A percentile compares a stretch with the other conserved stretches of the same genome.
phyloP scores from a whole-genome alignment of 23 tunicate genomes.

The Trididemnum clinides region DNA sequence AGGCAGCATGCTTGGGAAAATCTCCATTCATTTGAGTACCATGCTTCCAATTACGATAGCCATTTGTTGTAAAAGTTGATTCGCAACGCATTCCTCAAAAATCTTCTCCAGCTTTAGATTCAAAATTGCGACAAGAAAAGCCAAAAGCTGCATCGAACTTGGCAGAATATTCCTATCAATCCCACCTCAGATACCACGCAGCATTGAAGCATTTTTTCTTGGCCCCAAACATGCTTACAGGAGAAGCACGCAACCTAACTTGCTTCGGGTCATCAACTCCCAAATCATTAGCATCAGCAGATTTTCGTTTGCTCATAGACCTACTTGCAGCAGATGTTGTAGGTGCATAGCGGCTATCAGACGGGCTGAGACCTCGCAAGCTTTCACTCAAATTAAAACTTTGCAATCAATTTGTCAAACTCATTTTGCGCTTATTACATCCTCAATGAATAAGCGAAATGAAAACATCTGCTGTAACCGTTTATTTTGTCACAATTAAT shows the following conservation, averaged over 20 bases:
- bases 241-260: background rate
- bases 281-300: constrained; percentile 14
- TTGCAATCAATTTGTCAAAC: too few species aligned
- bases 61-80: background rate
- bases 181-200: constrained; percentile 5
- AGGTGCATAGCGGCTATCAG: background rate
- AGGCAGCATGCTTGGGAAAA: background rate
- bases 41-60: constrained; percentile 13
- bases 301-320: constrained; percentile 3
- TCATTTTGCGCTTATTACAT: too few species aligned
- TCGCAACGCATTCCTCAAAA: background rate
- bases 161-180: background rate
- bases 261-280: constrained; percentile 12
- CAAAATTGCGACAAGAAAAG: background rate
- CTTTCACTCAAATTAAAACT: too few species aligned
- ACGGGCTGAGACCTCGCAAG: too few species aligned
- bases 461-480: too few species aligned
- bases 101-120: constrained; percentile 6
- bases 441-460: too few species aligned
- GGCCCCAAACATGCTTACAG: constrained; percentile 24
- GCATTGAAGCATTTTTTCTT: background rate
- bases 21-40: background rate
- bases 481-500: too few species aligned
- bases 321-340: background rate
- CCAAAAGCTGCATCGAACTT: background rate